Evolutionary conservation across 1,140 invertebrate species (phyloP).

Genomic region (Neodiprion pinetum): DNA sequence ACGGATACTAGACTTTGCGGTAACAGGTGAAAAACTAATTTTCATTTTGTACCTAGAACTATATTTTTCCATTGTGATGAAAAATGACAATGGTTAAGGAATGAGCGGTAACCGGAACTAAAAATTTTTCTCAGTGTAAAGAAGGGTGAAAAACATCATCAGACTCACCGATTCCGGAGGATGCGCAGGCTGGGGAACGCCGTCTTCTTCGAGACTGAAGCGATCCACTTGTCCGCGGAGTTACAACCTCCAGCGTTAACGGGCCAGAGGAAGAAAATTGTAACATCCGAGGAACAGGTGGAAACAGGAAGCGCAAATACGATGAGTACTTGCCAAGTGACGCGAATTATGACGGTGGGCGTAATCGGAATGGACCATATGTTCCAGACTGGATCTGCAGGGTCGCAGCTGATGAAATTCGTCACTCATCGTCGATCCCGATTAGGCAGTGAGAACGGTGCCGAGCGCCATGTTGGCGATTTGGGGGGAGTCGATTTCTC

Average conservation of each 20-base stretch:
- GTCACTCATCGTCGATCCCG: background rate
- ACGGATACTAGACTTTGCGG: too few relatives aligned
- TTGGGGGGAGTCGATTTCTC: background rate
- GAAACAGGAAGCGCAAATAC: conserved; percentile 21
- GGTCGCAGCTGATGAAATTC: background rate
- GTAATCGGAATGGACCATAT: background rate
- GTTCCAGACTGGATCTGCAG: conserved; percentile 9
- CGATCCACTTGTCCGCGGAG: background rate
- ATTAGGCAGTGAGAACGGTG: background rate
- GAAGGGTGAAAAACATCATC: too few relatives aligned
- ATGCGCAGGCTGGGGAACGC: background rate
- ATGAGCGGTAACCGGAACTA: too few relatives aligned
- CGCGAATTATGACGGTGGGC: conserved; percentile 14
- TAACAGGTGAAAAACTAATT: too few relatives aligned
- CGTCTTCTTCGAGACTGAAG: background rate
- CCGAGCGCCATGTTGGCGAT: background rate
- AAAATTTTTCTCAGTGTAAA: too few relatives aligned
- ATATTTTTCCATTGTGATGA: too few relatives aligned
- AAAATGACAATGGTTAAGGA: too few relatives aligned
- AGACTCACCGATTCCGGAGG: background rate
- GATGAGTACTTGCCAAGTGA: conserved; percentile 24
- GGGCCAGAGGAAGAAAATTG: conserved; percentile 8
- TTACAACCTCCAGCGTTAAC: too few relatives aligned
- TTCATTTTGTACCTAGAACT: too few relatives aligned
- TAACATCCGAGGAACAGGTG: conserved; percentile 22